These are phyloP conservation scores for Heliconius ethilla DNA, from an alignment of 2,888 invertebrate species.

Conservation along the genomic window DNA sequence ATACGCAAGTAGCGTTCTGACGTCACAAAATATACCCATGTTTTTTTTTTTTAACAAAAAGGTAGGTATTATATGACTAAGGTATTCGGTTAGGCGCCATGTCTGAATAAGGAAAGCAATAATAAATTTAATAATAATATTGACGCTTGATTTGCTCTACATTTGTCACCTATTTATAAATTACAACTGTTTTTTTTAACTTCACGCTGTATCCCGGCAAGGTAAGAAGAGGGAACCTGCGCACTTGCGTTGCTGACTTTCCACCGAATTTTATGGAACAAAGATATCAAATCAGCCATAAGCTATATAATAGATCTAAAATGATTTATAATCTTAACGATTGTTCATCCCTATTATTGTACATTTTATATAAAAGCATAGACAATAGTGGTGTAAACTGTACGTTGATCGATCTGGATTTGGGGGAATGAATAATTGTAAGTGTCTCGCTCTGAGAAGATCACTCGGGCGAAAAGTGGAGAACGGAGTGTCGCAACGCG, in stretches of 20 bases:
- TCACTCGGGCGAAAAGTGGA: neutral
- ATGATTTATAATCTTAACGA: neutral
- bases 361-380: neutral
- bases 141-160: neutral
- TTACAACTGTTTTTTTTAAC: neutral
- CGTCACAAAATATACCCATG: neutral
- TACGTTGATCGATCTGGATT: neutral
- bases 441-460: neutral
- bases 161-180: neutral
- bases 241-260: too few species aligned
- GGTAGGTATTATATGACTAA: slow-evolving; percentile 6
- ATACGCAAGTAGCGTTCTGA: too few species aligned
- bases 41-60: neutral
- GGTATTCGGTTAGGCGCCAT: neutral
- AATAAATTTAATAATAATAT: neutral
- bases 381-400: neutral
- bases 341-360: neutral
- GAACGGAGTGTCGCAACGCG: neutral
- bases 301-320: too few species aligned
- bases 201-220: too few species aligned
- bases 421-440: neutral
- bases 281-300: too few species aligned
- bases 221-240: too few species aligned
- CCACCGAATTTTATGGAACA: too few species aligned
- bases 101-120: neutral